A percentile compares a stretch with the other conserved stretches of the same genome.
phyloP scores from a whole-genome alignment of 2,888 invertebrate species.

The Rosalia funebris region DNA sequence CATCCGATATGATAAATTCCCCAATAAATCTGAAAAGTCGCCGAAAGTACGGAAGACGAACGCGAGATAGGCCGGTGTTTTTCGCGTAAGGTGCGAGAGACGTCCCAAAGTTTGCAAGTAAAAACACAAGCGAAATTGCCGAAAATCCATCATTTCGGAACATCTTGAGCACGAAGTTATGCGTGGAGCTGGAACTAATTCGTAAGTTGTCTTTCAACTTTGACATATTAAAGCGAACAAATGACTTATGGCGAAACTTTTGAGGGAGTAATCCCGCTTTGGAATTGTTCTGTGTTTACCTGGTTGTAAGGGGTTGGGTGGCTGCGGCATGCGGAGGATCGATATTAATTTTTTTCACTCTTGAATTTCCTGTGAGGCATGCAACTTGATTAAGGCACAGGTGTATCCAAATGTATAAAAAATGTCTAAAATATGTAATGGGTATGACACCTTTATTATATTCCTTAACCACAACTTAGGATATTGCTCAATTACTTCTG shows the following conservation, averaged over 20 bases:
- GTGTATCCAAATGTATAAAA: too few relatives aligned
- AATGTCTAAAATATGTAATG: too few relatives aligned
- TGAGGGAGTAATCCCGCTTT: conserved; percentile 9
- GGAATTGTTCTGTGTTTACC: conserved; percentile 24
- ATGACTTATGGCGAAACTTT: conserved; percentile 40
- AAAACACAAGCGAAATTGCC: conserved; percentile 33
- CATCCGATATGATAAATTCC: conserved; percentile 24
- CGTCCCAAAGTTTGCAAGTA: conserved; percentile 25
- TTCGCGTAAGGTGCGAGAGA: conserved; percentile 16
- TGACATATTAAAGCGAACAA: conserved; percentile 33
- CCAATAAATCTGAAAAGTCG: conserved; percentile 20
- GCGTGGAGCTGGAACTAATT: conserved; percentile 38
- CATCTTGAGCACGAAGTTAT: conserved; percentile 34
- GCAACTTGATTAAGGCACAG: too few relatives aligned
- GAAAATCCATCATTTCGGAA: conserved; percentile 35
- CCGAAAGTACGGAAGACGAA: neutral
- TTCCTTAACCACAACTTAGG: too few relatives aligned
- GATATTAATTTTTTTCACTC: too few relatives aligned
- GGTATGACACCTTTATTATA: too few relatives aligned
- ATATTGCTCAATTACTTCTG: too few relatives aligned
- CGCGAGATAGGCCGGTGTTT: neutral
- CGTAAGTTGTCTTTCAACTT: conserved; percentile 41
- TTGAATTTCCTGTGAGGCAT: too few relatives aligned
- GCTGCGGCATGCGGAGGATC: too few relatives aligned
- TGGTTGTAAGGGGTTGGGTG: conserved; percentile 9